Percentiles rank a stretch among this genome's conserved stretches.
These are phyloP conservation scores for Magallana gigas DNA, from an alignment of 1,140 invertebrate genomes.

Conservation along the genomic window DNA sequence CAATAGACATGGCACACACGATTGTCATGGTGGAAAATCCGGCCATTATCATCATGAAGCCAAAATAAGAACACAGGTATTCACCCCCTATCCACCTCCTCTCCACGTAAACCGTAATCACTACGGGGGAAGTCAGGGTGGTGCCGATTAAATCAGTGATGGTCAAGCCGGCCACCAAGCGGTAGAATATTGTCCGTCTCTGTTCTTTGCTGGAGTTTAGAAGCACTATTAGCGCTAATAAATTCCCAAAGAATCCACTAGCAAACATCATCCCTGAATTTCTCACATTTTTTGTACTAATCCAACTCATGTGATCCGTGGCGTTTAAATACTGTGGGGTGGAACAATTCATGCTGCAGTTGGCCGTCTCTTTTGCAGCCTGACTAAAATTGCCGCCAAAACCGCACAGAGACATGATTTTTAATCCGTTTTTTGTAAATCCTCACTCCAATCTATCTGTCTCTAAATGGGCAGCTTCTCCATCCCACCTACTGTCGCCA, in stretches of 20 bases:
- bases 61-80: constrained; percentile 76
- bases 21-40: constrained; percentile 77
- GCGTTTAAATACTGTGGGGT: background rate
- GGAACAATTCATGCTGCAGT: constrained; percentile 10
- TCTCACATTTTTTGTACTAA: constrained; percentile 55
- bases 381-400: background rate
- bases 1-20: constrained; percentile 79
- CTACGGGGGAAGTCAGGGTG: constrained; percentile 69
- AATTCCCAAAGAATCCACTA: constrained; percentile 70
- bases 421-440: background rate
- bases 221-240: constrained; percentile 70
- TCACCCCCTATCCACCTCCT: constrained; percentile 67
- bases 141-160: constrained; percentile 73
- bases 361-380: background rate
- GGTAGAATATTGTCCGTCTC: constrained; percentile 71
- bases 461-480: background rate
- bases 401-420: background rate
- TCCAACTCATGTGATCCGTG: background rate
- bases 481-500: constrained; percentile 9
- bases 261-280: constrained; percentile 70
- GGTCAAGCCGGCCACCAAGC: constrained; percentile 71
- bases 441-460: background rate
- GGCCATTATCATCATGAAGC: constrained; percentile 78
- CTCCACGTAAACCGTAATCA: constrained; percentile 71
- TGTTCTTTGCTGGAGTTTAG: constrained; percentile 62